Conservation (phyloP, 2,797 vertebrate species). For the Garrulus glandarius region DNA sequence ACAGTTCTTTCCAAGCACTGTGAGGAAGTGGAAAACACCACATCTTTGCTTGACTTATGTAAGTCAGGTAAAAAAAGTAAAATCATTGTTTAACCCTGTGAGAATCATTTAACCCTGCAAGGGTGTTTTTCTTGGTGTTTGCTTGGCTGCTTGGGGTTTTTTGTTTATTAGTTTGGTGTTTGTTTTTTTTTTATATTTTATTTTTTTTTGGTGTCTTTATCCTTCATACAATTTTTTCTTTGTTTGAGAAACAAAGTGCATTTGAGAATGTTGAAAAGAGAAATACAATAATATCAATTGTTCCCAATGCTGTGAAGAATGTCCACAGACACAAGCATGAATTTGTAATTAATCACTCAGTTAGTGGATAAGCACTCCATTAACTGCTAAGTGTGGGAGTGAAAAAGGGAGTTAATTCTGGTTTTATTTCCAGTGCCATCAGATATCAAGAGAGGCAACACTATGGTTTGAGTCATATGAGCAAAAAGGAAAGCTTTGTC, state of each 20-base stretch:
- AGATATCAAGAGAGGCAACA: not conserved
- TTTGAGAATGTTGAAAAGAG: not conserved
- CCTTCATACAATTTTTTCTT: not conserved
- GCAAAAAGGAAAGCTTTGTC: not conserved
- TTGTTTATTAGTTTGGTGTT: not conserved
- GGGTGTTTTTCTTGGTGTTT: accelerated
- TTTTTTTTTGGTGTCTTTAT: not conserved
- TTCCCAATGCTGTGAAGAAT: not conserved
- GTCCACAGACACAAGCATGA: not conserved
- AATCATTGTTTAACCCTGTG: not conserved
- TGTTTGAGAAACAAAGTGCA: not conserved
- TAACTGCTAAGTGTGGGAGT: not conserved
- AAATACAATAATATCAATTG: not conserved
- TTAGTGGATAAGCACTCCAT: not conserved
- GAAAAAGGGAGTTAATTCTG: not conserved
- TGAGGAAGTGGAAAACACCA: not conserved
- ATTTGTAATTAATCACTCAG: not conserved
- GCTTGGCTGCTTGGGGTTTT: not conserved
- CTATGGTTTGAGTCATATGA: not conserved
- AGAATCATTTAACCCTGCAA: not conserved
- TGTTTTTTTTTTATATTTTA: accelerated
- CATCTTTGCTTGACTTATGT: not conserved
- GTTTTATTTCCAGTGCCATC: not conserved
- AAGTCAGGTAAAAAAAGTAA: not conserved
- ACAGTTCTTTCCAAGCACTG: not conserved